A percentile compares a stretch with the other conserved stretches of the same genome.
Evolutionary conservation across 2,113 vertebrate genomes (phyloP).

Genomic region (Larimichthys polyactis): DNA sequence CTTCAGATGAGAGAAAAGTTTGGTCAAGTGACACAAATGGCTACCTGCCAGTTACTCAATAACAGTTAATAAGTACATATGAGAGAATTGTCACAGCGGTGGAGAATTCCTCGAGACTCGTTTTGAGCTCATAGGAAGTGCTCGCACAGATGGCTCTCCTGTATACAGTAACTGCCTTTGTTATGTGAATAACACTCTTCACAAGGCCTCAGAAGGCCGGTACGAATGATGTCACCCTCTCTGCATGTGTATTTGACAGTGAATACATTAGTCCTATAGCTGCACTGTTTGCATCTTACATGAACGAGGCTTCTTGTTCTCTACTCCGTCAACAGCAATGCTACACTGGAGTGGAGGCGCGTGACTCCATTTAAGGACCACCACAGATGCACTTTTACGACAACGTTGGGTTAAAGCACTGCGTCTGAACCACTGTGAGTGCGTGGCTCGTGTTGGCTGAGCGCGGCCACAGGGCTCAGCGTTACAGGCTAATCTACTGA

Average conservation of each 20-base stretch:
- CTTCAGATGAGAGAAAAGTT: slow-evolving; percentile 37
- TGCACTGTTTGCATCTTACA: slow-evolving; percentile 27
- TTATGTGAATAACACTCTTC: slow-evolving; percentile 50
- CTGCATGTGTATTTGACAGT: slow-evolving; percentile 41
- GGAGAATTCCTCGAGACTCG: slow-evolving; percentile 46
- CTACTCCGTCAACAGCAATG: slow-evolving; percentile 18
- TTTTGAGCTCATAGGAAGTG: slow-evolving; percentile 58
- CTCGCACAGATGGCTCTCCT: slow-evolving; percentile 51
- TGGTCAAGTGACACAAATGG: slow-evolving; percentile 54
- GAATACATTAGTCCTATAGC: slow-evolving; percentile 46
- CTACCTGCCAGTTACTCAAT: slow-evolving; percentile 59
- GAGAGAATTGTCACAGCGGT: slow-evolving; percentile 49
- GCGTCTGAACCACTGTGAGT: slow-evolving; percentile 1
- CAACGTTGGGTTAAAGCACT: slow-evolving; percentile 45
- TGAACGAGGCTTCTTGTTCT: slow-evolving; percentile 68
- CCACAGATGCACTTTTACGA: slow-evolving; percentile 48
- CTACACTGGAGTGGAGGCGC: slow-evolving; percentile 29
- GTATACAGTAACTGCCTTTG: slow-evolving; percentile 41
- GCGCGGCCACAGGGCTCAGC: slow-evolving; percentile 1
- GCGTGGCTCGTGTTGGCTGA: slow-evolving; percentile 22
- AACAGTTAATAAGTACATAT: slow-evolving; percentile 52
- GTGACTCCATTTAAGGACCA: slow-evolving; percentile 54
- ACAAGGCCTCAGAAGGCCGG: slow-evolving; percentile 40
- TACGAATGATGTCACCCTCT: slow-evolving; percentile 63
- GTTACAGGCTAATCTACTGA: slow-evolving; percentile 54